phyloP scores from a whole-genome alignment of 2,797 vertebrate species.

The Alfaro cultratus region DNA sequence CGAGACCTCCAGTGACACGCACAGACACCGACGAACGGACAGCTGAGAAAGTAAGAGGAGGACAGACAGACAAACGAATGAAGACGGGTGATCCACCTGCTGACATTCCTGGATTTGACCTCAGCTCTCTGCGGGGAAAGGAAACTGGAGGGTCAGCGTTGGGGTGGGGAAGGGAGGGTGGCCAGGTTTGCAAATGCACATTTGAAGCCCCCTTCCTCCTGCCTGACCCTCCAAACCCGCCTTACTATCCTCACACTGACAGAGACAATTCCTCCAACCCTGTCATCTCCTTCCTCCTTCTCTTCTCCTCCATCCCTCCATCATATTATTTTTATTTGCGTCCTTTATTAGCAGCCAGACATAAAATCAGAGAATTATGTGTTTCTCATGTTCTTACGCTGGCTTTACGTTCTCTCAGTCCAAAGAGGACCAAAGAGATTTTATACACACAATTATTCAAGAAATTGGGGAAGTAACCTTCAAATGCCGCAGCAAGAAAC shows the following conservation, averaged over 20 bases:
- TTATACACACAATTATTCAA: not conserved
- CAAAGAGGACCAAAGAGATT: constrained; percentile 15
- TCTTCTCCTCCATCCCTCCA: constrained; percentile 19
- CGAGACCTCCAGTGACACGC: constrained; percentile 89
- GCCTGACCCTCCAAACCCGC: constrained; percentile 12
- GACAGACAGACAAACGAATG: constrained; percentile 12
- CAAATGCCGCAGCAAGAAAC: not conserved
- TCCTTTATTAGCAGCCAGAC: constrained; percentile 43
- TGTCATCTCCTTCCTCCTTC: constrained; percentile 17
- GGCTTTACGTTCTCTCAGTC: constrained; percentile 38
- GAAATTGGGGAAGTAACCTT: not conserved
- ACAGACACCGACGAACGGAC: constrained; percentile 12
- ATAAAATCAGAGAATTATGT: constrained; percentile 30
- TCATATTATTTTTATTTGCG: constrained; percentile 34
- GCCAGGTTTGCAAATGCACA: constrained; percentile 30
- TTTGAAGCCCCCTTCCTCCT: constrained; percentile 2
- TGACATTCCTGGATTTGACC: constrained; percentile 78
- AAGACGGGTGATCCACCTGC: constrained; percentile 63
- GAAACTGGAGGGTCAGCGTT: constrained; percentile 14
- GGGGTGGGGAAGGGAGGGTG: not conserved
- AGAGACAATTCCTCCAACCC: constrained; percentile 30
- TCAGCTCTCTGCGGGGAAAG: constrained; percentile 36
- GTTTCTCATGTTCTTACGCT: constrained; percentile 26
- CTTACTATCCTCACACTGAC: constrained; percentile 35
- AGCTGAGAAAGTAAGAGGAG: constrained; percentile 24